phyloP scores from a whole-genome alignment of 1,140 invertebrate species.

The Drosophila pruinosa region DNA sequence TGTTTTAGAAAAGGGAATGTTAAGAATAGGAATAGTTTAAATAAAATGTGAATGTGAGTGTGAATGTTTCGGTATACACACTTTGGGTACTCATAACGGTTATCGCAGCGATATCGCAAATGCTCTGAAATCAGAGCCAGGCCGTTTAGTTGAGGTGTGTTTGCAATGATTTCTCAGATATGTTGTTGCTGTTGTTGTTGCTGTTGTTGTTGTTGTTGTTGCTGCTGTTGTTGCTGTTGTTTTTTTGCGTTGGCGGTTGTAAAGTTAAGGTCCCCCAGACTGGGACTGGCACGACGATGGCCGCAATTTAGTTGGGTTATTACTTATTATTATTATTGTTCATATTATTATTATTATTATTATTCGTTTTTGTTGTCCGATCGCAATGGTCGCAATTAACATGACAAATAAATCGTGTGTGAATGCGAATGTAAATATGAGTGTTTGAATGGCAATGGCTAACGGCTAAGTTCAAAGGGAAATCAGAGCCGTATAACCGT shows the following conservation, averaged over 20 bases:
- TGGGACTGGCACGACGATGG: constrained; percentile 12
- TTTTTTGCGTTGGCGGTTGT: constrained; percentile 18
- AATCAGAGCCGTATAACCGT: constrained; percentile 73
- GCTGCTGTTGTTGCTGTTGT: not conserved
- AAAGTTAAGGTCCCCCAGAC: constrained; percentile 32
- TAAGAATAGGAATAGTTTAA: too few relatives aligned
- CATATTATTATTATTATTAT: constrained; percentile 23
- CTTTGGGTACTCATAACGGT: constrained; percentile 29
- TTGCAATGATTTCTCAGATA: constrained; percentile 68
- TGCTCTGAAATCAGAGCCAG: constrained; percentile 63
- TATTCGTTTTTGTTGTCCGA: not conserved
- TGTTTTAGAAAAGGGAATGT: too few relatives aligned
- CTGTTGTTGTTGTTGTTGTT: constrained; percentile 27
- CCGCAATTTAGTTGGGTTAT: constrained; percentile 35
- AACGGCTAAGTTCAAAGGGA: constrained; percentile 63
- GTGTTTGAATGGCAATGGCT: constrained; percentile 20
- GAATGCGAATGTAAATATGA: not conserved
- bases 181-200: constrained; percentile 4
- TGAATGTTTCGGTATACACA: not conserved
- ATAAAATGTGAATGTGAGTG: constrained; percentile 86
- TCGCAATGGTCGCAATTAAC: constrained; percentile 21
- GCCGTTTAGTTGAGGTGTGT: constrained; percentile 61
- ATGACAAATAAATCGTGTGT: constrained; percentile 32
- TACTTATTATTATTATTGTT: constrained; percentile 36
- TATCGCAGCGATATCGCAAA: constrained; percentile 69